Evolutionary conservation across 2,797 vertebrate genomes (phyloP).

Genomic region (Myotis daubentonii): DNA sequence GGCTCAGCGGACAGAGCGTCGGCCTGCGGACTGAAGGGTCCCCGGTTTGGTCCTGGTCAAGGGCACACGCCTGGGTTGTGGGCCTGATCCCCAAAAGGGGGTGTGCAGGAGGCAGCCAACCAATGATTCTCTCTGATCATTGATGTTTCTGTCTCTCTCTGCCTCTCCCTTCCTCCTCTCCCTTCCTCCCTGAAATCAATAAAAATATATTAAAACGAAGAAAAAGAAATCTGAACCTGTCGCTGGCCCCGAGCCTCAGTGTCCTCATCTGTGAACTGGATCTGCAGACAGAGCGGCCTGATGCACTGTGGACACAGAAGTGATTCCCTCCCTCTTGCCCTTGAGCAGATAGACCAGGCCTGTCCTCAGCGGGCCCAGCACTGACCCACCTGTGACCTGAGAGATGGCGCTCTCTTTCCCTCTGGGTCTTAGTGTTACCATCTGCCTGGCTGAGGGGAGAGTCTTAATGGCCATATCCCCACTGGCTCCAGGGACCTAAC

Average conservation of each 20-base stretch:
- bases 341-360: background rate
- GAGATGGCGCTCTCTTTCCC: background rate
- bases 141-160: no score
- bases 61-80: no score
- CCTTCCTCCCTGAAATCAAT: no score
- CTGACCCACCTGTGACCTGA: background rate
- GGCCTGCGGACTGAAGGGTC: no score
- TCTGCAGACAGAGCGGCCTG: background rate
- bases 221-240: background rate
- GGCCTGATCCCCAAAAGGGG: no score
- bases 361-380: background rate
- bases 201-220: no score
- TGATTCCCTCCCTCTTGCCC: background rate
- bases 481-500: background rate
- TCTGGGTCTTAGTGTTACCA: background rate
- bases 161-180: no score
- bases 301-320: no score
- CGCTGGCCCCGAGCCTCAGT: background rate
- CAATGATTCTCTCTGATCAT: no score
- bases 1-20: no score
- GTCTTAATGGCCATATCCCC: background rate
- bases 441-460: background rate
- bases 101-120: no score
- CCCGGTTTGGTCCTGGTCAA: no score
- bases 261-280: background rate